phyloP scores from a whole-genome alignment of 2,888 invertebrate genomes.

The Aquatica leii region DNA sequence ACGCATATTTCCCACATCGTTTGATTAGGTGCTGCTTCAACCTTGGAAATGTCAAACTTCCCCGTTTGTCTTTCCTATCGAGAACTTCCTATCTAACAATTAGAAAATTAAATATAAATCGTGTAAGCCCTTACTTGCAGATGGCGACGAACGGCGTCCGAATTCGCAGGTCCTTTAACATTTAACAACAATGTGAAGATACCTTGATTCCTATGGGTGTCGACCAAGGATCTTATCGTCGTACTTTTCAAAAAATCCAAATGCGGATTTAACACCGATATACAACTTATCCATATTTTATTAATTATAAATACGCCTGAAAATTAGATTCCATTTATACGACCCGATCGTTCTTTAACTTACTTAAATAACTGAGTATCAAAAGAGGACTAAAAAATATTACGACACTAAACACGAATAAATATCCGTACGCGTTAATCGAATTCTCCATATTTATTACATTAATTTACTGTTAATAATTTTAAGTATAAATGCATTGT shows the following conservation, averaged over 20 bases:
- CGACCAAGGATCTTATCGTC: constrained; percentile 70
- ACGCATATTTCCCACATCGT: constrained; percentile 81
- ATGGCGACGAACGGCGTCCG: constrained; percentile 55
- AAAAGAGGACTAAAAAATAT: constrained; percentile 47
- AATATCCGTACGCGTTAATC: constrained; percentile 33
- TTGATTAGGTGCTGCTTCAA: constrained; percentile 73
- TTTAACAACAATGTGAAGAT: constrained; percentile 74
- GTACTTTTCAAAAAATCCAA: constrained; percentile 56
- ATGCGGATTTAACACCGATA: constrained; percentile 55
- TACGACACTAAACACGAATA: constrained; percentile 47
- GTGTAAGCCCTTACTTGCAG: constrained; percentile 49
- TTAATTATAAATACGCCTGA: constrained; percentile 51
- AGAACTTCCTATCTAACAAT: constrained; percentile 61
- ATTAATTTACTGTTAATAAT: constrained; percentile 1
- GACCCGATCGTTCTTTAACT: too few relatives aligned
- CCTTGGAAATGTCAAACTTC: constrained; percentile 71
- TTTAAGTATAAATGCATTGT: background rate
- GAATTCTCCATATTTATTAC: constrained; percentile 13
- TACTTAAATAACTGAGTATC: constrained; percentile 49
- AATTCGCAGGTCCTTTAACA: constrained; percentile 64
- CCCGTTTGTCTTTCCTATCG: constrained; percentile 66
- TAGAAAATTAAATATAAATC: constrained; percentile 7
- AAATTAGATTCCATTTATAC: too few relatives aligned
- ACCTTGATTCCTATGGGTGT: constrained; percentile 77
- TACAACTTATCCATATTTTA: constrained; percentile 51